Evolutionary conservation across 2,888 invertebrate species (phyloP).

Genomic region (Thumatha senex): DNA sequence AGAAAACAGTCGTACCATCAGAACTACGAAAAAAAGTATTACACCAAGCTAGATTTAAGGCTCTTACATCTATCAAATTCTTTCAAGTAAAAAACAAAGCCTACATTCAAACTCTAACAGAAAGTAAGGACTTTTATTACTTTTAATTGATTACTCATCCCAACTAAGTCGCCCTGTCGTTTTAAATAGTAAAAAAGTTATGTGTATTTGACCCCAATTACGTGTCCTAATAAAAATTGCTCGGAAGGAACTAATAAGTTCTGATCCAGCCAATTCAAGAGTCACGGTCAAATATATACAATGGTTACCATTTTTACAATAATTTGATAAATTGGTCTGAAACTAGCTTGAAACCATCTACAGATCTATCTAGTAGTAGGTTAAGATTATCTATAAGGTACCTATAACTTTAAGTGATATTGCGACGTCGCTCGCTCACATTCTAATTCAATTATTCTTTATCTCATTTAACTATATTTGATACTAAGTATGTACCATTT

Average conservation of each 20-base stretch:
- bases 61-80: slow-evolving; percentile 70
- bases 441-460: too few species aligned
- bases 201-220: slow-evolving; percentile 20
- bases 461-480: too few species aligned
- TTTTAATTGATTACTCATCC: neutral
- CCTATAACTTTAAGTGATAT: too few species aligned
- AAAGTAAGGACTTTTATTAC: slow-evolving; percentile 50
- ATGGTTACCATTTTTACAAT: neutral
- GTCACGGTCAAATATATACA: slow-evolving; percentile 10
- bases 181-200: slow-evolving; percentile 9
- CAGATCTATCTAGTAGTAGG: too few species aligned
- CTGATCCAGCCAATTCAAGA: slow-evolving; percentile 5
- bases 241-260: slow-evolving; percentile 11
- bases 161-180: slow-evolving; percentile 1
- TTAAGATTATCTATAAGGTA: too few species aligned
- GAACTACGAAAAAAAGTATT: slow-evolving; percentile 75
- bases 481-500: slow-evolving; percentile 8
- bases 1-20: slow-evolving; percentile 67
- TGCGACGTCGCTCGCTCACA: too few species aligned
- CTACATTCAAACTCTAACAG: slow-evolving; percentile 75
- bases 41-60: slow-evolving; percentile 75
- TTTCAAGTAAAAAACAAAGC: slow-evolving; percentile 78
- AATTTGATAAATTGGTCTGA: neutral
- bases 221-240: slow-evolving; percentile 7
- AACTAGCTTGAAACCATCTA: neutral